Percentiles rank a stretch among this genome's conserved stretches.
Evolutionary conservation across 2,113 vertebrate genomes (phyloP).

Genomic region (Hystrix cristata): DNA sequence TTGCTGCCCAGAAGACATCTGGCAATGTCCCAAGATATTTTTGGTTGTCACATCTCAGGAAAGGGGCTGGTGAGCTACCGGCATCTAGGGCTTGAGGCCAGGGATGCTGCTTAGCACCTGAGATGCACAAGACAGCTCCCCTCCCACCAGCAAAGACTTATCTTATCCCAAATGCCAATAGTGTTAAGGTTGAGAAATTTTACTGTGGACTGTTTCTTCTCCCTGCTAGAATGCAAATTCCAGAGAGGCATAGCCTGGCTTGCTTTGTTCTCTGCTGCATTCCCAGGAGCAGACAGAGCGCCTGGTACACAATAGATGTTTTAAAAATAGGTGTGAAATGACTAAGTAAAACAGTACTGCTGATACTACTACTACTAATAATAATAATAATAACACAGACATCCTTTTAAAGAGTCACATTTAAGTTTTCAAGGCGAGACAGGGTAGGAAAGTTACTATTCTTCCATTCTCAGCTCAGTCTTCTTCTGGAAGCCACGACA

Average conservation of each 20-base stretch:
- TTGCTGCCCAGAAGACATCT: background rate
- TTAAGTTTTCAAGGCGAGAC: background rate
- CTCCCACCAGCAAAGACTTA: background rate
- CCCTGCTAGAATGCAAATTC: background rate
- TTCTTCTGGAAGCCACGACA: background rate
- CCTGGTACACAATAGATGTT: background rate
- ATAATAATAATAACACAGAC: too few relatives aligned
- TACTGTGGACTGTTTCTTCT: background rate
- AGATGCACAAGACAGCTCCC: background rate
- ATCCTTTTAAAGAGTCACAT: background rate
- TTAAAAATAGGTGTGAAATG: background rate
- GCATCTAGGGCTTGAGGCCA: background rate
- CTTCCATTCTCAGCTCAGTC: background rate
- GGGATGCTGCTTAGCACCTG: background rate
- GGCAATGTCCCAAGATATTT: background rate
- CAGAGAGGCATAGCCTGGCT: background rate
- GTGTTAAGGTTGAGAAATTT: fast-evolving
- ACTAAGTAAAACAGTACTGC: background rate
- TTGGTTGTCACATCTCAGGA: background rate
- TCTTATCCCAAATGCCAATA: fast-evolving
- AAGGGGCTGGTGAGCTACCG: background rate
- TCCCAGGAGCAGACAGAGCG: background rate
- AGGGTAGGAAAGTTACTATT: fast-evolving
- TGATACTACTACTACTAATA: background rate
- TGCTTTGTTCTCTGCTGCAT: background rate